Evolutionary conservation across 2,113 vertebrate species (phyloP).

Genomic region (Eonycteris spelaea): DNA sequence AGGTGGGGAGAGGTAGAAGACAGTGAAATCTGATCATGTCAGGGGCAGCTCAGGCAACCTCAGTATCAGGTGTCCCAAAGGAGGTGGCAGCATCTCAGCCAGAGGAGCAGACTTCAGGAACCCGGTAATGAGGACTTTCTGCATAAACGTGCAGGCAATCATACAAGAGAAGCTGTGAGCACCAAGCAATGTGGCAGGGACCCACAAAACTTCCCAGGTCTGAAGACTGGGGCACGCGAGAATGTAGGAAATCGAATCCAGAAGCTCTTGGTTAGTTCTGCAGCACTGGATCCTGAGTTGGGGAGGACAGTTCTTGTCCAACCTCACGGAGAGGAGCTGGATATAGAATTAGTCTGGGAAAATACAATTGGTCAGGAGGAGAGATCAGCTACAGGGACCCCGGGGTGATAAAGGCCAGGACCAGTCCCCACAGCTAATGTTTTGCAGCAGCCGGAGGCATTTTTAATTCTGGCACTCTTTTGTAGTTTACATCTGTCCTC

Average conservation of each 20-base stretch:
- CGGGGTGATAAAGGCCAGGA: background rate
- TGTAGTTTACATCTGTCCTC: background rate
- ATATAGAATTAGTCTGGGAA: background rate
- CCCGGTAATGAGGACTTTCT: background rate
- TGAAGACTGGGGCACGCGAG: background rate
- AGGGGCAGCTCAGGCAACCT: background rate
- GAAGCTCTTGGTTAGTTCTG: background rate
- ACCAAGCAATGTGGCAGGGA: background rate
- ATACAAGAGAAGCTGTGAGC: too few species aligned
- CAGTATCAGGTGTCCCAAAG: background rate
- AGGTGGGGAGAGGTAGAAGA: background rate
- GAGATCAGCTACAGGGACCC: background rate
- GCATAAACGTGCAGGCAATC: too few species aligned
- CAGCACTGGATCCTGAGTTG: background rate
- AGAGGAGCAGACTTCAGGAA: background rate
- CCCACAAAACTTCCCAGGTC: background rate
- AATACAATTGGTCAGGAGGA: background rate
- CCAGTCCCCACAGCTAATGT: background rate
- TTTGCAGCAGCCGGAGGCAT: background rate
- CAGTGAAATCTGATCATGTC: background rate
- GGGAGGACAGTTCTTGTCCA: background rate
- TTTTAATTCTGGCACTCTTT: background rate
- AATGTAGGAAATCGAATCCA: background rate
- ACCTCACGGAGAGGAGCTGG: background rate
- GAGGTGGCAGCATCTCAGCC: background rate